Conservation (phyloP, 2,113 vertebrate genomes). For the Gila orcuttii region DNA sequence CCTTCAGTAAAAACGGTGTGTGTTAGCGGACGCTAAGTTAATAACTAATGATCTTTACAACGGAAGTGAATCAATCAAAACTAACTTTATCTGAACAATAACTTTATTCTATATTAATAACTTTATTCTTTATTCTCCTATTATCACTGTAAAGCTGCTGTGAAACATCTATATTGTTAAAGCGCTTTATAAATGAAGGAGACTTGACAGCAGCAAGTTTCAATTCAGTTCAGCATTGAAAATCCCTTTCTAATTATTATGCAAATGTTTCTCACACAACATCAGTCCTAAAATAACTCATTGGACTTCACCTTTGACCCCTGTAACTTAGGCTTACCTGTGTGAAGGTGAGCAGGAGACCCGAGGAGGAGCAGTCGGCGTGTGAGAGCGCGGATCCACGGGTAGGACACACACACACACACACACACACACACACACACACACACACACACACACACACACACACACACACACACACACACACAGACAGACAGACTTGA, state of each 20-base stretch:
- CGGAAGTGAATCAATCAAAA: too few species aligned
- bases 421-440: conserved; percentile 33
- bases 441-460: conserved; percentile 26
- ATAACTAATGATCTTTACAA: too few species aligned
- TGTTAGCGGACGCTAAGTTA: too few species aligned
- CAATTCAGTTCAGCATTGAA: too few species aligned
- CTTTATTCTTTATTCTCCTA: too few species aligned
- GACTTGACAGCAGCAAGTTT: neutral
- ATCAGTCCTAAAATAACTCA: neutral
- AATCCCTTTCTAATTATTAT: neutral
- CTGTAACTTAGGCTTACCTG: conserved; percentile 68
- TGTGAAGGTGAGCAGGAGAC: conserved; percentile 60
- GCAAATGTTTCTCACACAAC: neutral
- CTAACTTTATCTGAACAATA: too few species aligned
- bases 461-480: conserved; percentile 17
- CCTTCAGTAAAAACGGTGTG: too few species aligned
- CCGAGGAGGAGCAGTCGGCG: conserved; percentile 55
- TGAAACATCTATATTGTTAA: too few species aligned
- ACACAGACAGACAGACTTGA: conserved; percentile 63
- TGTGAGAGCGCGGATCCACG: neutral
- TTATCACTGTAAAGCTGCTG: too few species aligned
- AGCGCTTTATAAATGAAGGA: neutral
- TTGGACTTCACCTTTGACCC: conserved; percentile 53
- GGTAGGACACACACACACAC: conserved; percentile 50
- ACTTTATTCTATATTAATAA: too few species aligned